Evolutionary conservation across 2,888 invertebrate species (phyloP).

Genomic region (Dryomyza anilis): DNA sequence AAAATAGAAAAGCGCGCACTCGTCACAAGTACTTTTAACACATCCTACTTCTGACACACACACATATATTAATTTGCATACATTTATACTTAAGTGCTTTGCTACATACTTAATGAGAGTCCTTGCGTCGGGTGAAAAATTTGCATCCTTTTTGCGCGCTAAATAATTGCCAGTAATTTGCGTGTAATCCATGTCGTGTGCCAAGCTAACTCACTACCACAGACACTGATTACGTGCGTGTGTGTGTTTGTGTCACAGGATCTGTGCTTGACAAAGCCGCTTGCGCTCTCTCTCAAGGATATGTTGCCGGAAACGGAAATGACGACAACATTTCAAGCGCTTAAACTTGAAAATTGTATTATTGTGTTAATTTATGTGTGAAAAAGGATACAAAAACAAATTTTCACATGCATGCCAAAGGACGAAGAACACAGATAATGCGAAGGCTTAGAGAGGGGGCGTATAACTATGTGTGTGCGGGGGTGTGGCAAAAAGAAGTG

Average conservation of each 20-base stretch:
- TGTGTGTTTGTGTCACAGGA: background rate
- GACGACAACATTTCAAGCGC: slow-evolving; percentile 24
- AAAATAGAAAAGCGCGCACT: background rate
- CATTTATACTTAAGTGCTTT: slow-evolving; percentile 16
- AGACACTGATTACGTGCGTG: background rate
- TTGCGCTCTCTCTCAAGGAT: background rate
- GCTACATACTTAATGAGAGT: slow-evolving; percentile 17
- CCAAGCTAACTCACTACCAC: background rate
- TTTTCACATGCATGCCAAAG: background rate
- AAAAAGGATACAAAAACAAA: slow-evolving; percentile 11
- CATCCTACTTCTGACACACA: slow-evolving; percentile 18
- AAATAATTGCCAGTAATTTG: slow-evolving; percentile 34
- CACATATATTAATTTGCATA: slow-evolving; percentile 23
- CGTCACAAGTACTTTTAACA: slow-evolving; percentile 2
- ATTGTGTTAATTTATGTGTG: slow-evolving; percentile 33
- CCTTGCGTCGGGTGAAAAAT: background rate
- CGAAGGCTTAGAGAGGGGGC: background rate
- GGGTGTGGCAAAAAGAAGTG: background rate
- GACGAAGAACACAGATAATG: background rate
- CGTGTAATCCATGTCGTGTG: slow-evolving; percentile 26
- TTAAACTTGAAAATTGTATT: slow-evolving; percentile 33
- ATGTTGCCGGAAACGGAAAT: slow-evolving; percentile 26
- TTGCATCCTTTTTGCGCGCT: slow-evolving; percentile 17
- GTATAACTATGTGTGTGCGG: background rate
- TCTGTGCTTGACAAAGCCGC: background rate